Base-by-base conservation (phyloP, 2,113 vertebrate species). In the Ictidomys tridecemlineatus region DNA sequence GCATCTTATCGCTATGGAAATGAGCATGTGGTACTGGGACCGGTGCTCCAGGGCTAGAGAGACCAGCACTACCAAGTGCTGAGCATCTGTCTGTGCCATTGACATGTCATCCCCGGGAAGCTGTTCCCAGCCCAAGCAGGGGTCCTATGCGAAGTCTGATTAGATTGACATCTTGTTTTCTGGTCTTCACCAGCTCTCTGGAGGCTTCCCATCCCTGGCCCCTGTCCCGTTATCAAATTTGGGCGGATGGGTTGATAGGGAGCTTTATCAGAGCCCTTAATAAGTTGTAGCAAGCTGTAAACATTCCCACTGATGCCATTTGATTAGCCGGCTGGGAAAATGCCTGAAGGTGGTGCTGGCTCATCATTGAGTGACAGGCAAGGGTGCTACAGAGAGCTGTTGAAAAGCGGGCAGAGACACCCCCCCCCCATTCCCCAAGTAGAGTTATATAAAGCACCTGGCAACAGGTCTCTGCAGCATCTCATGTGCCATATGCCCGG, bases 271-370 rank as follows among this genome's bases (percentile, higher is more conserved):
- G 39, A 39, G 39, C 95, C 89, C 42, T 39, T 39, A 39, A 39
- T 45, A 98, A 99, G 98, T 98, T 98, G 98, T 98, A 98, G 98
- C 97, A 98, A 98, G 98, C 98, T 99, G 98, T 99, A 99, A 99
- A 99, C 99, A 99, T 99, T 99, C 99, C 98, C 99, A 98, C 98
- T 98, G 98, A 98, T 98, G 98, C 98, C 97, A 97, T 98, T 98
- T 94, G 98, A 98, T 99, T 98, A 98, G 94, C 98, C 91, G 0
- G 96, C 98, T 98, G 98, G 98, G 98, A 98, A 98, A 98, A 98
- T 98, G 97, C 96, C 97, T 96, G n/a, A 93, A 95, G 97, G 86
- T 96, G 85, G 77, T 96, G 96, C 37, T 42, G 22, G 97, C 95
- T 98, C 98, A 98, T 98, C 98, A 97, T 89, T 10, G 4, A 26